These are phyloP conservation scores for Yoshiicerus persimilis DNA, from an alignment of 1,140 invertebrate genomes.

Conservation along the genomic window DNA sequence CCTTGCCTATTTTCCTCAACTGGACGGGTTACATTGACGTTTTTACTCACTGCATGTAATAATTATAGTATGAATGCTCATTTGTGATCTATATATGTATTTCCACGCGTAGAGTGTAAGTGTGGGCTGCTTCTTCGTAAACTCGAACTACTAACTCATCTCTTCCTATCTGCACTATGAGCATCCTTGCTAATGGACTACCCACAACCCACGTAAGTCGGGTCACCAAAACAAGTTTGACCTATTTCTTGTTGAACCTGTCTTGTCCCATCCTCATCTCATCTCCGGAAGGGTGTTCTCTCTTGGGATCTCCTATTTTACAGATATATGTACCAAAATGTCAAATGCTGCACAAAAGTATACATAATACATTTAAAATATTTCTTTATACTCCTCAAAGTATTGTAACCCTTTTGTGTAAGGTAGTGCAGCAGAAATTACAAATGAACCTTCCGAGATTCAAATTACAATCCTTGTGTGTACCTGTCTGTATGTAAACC, in stretches of 20 bases:
- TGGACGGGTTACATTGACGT: not conserved
- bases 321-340: not conserved
- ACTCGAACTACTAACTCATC: not conserved
- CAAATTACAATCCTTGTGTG: not conserved
- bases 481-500: not conserved
- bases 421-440: not conserved
- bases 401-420: not conserved
- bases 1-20: not conserved
- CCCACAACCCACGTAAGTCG: not conserved
- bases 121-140: not conserved
- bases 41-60: not conserved
- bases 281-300: slow-evolving; percentile 6
- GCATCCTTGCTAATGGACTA: not conserved
- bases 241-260: slow-evolving; percentile 9
- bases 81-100: not conserved
- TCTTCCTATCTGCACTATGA: not conserved
- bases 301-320: not conserved
- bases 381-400: not conserved
- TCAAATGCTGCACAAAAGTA: not conserved
- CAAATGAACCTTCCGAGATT: not conserved
- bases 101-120: not conserved
- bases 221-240: slow-evolving; percentile 30
- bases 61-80: not conserved
- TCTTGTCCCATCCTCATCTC: not conserved
- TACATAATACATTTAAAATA: not conserved